phyloP scores from a whole-genome alignment of 2,888 invertebrate species.

The Anodontia alba region DNA sequence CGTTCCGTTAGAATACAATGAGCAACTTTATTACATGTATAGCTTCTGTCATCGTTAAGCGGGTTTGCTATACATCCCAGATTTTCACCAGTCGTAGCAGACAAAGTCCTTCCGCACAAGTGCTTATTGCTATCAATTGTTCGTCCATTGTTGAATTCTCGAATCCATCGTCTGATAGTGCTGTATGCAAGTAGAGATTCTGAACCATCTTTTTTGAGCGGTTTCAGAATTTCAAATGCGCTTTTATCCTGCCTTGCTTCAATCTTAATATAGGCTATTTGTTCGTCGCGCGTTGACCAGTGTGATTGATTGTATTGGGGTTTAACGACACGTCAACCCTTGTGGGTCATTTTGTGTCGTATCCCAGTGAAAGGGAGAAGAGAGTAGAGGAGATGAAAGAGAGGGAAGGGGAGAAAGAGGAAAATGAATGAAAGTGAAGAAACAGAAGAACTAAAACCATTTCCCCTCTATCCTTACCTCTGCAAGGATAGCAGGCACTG shows the following conservation, averaged over 20 bases:
- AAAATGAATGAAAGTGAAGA: too few relatives aligned
- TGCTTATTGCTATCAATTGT: not conserved
- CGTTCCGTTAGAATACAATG: constrained; percentile 4
- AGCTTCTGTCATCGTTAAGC: not conserved
- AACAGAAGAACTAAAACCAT: too few relatives aligned
- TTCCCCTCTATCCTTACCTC: too few relatives aligned
- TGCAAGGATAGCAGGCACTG: too few relatives aligned
- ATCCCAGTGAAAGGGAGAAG: too few relatives aligned
- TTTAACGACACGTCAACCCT: too few relatives aligned
- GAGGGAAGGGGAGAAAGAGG: too few relatives aligned
- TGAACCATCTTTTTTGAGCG: constrained; percentile 4
- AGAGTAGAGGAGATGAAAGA: too few relatives aligned
- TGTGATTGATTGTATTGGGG: too few relatives aligned
- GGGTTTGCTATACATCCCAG: not conserved
- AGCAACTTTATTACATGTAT: not conserved
- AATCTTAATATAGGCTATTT: constrained; percentile 16
- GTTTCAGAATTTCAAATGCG: constrained; percentile 13
- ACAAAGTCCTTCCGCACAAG: not conserved
- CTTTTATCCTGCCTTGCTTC: constrained; percentile 13
- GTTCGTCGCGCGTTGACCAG: constrained; percentile 6
- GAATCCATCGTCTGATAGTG: not conserved
- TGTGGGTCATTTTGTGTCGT: too few relatives aligned
- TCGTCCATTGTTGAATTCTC: not conserved
- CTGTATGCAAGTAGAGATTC: constrained; percentile 5
- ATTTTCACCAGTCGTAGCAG: not conserved